Evolutionary conservation across 2,113 vertebrate genomes (phyloP), one percentile per base, ranked within the genome.

Genomic region (Prietella phreatophila): DNA sequence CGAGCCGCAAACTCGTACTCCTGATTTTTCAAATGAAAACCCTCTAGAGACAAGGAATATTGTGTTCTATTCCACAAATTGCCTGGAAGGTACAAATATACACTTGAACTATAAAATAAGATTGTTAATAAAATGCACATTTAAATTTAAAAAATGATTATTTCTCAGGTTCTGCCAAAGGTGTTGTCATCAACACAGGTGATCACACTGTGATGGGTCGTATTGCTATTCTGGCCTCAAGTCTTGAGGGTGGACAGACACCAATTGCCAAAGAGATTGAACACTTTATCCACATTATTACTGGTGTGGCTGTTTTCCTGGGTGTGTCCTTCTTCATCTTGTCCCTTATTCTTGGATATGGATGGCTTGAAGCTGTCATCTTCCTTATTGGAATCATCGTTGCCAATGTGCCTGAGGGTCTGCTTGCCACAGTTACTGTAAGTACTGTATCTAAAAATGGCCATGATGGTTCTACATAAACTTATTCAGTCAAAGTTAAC

Each of bases 351-450:
- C 96, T 98, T 0, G 97, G 98, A 39, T 98, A 98, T 69, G 96
- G 94, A 25, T 98, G 97, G 97, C 95, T 99, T 89, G 97, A 96
- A 88, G 97, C 96, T 0, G 96, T 98, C 93, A 97, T 99, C 93
- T 99, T 99, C 93, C 97, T 99, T 88, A 99, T 98, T 2, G 97
- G 97, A 90, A 98, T 99, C 95, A 98, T 99, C 0, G 97, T 98
- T 1, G 97, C 97, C 93, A 96, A 98, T 0, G 97, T 98, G 75
- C 97, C 97, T 0, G 96, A 97, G 87, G 96, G 97, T 85, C 94
- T 97, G 2, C 92, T 97, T 85, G 96, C 96, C 22, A 96, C 97
- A 0, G 97, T 97, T 90, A 97, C 96, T 5, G 96, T 97, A 87
- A 96, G 96, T 93, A 84, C 10, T 75, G 6, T 33, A 63, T 13